A percentile compares a stretch with the other conserved stretches of the same genome.
phyloP scores from a whole-genome alignment of 2,113 vertebrate genomes.

The Megaleporinus macrocephalus region DNA sequence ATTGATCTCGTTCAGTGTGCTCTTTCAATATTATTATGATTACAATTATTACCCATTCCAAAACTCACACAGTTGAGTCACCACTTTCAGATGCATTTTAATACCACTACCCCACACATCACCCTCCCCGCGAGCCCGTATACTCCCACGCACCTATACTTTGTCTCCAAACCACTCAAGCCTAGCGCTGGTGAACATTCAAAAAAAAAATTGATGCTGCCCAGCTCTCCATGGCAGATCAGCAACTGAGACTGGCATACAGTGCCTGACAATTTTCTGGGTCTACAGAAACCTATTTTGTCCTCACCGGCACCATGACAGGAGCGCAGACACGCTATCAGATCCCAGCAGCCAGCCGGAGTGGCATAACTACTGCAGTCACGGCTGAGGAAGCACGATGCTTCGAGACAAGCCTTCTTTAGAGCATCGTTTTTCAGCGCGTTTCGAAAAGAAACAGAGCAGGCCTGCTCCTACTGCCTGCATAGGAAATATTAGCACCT shows the following conservation, averaged over 20 bases:
- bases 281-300: constrained; percentile 43
- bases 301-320: not conserved
- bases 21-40: too few species aligned
- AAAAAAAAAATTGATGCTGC: constrained; percentile 73
- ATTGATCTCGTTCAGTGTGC: too few species aligned
- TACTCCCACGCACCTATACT: not conserved
- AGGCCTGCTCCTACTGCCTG: not conserved
- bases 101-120: not conserved
- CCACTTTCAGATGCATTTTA: not conserved
- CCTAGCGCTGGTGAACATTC: constrained; percentile 54
- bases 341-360: constrained; percentile 28
- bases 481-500: constrained; percentile 54
- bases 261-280: constrained; percentile 20
- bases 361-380: constrained; percentile 20
- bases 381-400: constrained; percentile 22
- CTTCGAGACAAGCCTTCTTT: constrained; percentile 16
- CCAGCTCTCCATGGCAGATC: constrained; percentile 61
- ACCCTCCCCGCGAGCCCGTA: not conserved
- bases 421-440: not conserved
- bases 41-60: too few species aligned
- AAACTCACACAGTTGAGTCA: too few species aligned
- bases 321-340: constrained; percentile 28
- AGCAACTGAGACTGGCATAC: constrained; percentile 32
- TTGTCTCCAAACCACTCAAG: constrained; percentile 46
- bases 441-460: not conserved